Evolutionary conservation across 2,797 vertebrate genomes (phyloP), one percentile per base, ranked within the genome.

Genomic region (Scarus forsteni): DNA sequence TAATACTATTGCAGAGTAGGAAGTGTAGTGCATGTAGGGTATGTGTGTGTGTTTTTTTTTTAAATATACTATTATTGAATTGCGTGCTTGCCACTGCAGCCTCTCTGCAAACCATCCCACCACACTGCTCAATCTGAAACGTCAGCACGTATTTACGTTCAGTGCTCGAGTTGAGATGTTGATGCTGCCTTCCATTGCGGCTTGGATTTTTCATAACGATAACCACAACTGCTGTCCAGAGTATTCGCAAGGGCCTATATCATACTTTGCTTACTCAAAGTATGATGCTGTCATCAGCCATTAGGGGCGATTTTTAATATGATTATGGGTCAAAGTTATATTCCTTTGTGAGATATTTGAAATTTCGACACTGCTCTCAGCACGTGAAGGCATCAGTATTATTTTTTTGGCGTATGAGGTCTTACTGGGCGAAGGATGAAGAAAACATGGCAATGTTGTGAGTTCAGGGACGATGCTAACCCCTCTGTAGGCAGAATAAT

Each of bases 111-210:
- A 66, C 10, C 72, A 62, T 44, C 66, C 55, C 9, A 39, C 13
- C 36, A 55, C 35, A 12, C 10, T 48, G 43, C 35, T 54, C 38
- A n/a, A 14, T 3, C 35, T 13, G 1, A 3, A 13, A 86, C 85
- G 87, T 89, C 81, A 85, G 13, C 72, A 61, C 85, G 86, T 84
- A 60, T n/a, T 18, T 76, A 73, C 84, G 85, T 85, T 50, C 70
- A 44, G 66, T 49, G 0, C 61, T 75, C 35, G 55, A 64, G 0
- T 8, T 27, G 56, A 82, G 50, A 60, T 46, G 58, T 51, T 34
- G 8, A 52, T 69, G 90, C 36, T 81, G 80, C 85, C 10, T 90
- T 91, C 44, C 78, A 0, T 5, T 55, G 38, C 55, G 18, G 18
- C 66, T 73, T 73, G 81, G 73, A 77, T 3, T 11, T 5, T 0